Evolutionary conservation across 2,113 vertebrate species (phyloP), one percentile per base, ranked within the genome.

Genomic region (Podarcis muralis): DNA sequence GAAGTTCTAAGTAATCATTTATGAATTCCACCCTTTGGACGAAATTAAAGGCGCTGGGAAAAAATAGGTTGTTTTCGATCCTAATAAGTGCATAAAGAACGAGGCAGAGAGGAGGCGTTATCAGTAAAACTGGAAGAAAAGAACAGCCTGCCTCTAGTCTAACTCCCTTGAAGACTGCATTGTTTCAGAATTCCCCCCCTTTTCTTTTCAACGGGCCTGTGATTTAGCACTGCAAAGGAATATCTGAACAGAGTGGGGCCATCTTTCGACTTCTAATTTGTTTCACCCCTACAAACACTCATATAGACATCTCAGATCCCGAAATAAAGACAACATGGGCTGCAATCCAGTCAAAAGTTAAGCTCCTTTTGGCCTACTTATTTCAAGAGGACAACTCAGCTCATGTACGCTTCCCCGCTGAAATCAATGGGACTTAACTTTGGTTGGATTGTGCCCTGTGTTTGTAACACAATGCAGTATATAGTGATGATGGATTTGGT

Each of bases 1-100:
- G 72, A 83, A 85, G 86, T 85, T 89, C 59, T 85, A 71, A 83
- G 12, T 13, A 81, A 65, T 66, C 48, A 40, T 62, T 87, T 75
- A 59, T 59, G 30, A 81, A 74, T 84, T 57, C 85, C 75, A 53
- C 18, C 62, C 92, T 59, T 30, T 87, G 59, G 43, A 76, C 74
- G 53, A 71, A 65, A 72, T 76, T 75, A 32, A 77, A 40, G 48
- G 57, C 71, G 66, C 4, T 86, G 66, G 30, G 65, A 27, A 92
- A 25, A 8, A 88, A 88, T 48, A 81, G 48, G n/a, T 90, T 83
- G 74, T 83, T 82, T 87, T 69, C 37, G 9, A 65, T 13, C 23
- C 23, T 85, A 57, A 81, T 53, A 84, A 85, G 35, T 16, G 5
- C 16, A 81, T 84, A 65, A 80, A 87, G 32, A 77, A 88, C 68